Conservation (phyloP, 2,113 vertebrate genomes). For the Pachycephala philippinensis region DNA sequence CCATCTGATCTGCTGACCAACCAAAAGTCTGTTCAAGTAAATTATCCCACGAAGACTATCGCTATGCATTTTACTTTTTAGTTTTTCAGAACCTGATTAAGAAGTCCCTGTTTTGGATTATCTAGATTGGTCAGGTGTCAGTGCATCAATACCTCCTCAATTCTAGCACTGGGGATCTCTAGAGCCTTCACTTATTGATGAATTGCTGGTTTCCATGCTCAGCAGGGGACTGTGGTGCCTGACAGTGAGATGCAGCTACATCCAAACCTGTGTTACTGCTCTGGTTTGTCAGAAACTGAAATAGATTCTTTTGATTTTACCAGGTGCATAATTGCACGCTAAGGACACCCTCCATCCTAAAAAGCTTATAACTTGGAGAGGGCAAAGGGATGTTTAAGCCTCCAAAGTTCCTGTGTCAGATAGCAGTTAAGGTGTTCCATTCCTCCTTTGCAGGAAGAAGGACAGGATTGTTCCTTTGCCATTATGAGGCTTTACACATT, state of each 20-base stretch:
- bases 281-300: neutral
- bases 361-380: neutral
- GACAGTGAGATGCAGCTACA: neutral
- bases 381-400: neutral
- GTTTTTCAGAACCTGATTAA: neutral
- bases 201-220: neutral
- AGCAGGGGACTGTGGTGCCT: neutral
- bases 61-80: neutral
- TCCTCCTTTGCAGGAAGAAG: neutral
- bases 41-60: neutral
- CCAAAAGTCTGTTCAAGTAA: neutral
- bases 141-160: neutral
- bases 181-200: neutral
- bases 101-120: neutral
- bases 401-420: neutral
- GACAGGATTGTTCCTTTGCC: neutral
- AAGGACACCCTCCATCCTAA: neutral
- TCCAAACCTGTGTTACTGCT: neutral
- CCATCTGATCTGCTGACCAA: neutral
- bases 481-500: neutral
- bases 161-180: neutral
- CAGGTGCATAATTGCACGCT: neutral
- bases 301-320: neutral
- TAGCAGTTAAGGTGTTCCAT: fast-evolving
- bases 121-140: neutral